These are phyloP conservation scores for Aurelia sp. DNA, from an alignment of 30 jellyfish, hydroid and myxozoan genomes.

Conservation along the genomic window DNA sequence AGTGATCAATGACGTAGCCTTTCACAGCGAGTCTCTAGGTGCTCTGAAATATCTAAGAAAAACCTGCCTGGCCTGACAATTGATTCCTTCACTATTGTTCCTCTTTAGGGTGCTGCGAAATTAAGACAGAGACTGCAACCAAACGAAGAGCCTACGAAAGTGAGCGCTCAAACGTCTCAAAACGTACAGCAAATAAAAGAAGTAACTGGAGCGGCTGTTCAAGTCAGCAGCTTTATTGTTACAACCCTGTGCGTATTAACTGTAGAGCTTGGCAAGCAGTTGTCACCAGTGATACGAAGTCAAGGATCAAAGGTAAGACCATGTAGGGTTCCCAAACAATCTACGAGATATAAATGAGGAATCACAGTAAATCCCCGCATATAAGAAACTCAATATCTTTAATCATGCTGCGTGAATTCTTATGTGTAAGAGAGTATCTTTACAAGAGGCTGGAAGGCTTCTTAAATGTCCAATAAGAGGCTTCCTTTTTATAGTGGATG, in stretches of 20 bases:
- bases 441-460: too few relatives aligned
- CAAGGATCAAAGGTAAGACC: conserved; percentile 91
- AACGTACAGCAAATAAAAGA: conserved; percentile 89
- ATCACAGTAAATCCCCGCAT: neutral
- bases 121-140: conserved; percentile 74
- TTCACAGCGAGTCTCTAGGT: too few relatives aligned
- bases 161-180: conserved; percentile 76
- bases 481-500: too few relatives aligned
- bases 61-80: too few relatives aligned
- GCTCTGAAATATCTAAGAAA: too few relatives aligned
- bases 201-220: conserved; percentile 98
- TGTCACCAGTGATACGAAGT: conserved; percentile 84
- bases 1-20: too few relatives aligned
- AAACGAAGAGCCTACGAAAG: conserved; percentile 71
- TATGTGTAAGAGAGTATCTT: too few relatives aligned
- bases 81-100: too few relatives aligned
- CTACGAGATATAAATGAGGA: neutral
- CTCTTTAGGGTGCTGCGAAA: conserved; percentile 87
- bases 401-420: too few relatives aligned
- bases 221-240: conserved; percentile 85
- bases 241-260: conserved; percentile 85
- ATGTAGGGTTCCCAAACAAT: too few relatives aligned
- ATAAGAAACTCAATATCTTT: too few relatives aligned
- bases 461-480: too few relatives aligned
- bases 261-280: conserved; percentile 72